Percentiles rank a stretch among this genome's conserved stretches.
These are phyloP conservation scores for Aleiodes sp. DNA, from an alignment of 1,140 invertebrate genomes.

Conservation along the genomic window DNA sequence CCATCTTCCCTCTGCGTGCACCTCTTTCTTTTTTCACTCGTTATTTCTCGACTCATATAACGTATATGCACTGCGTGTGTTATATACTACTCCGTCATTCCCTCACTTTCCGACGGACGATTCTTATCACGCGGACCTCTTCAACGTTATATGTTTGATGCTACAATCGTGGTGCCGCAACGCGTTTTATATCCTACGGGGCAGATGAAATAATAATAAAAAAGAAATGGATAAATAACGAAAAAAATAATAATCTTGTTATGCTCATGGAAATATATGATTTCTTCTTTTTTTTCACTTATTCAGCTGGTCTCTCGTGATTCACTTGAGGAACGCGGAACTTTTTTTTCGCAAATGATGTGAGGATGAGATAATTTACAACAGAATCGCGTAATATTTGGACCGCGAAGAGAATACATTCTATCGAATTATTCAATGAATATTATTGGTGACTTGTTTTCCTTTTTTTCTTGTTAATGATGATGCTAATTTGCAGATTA, in stretches of 20 bases:
- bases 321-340: neutral
- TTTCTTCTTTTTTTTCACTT: neutral
- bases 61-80: conserved; percentile 3
- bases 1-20: neutral
- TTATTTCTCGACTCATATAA: conserved; percentile 10
- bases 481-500: conserved; percentile 1
- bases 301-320: neutral
- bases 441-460: too few relatives aligned
- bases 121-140: conserved; percentile 31
- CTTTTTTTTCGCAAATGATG: neutral
- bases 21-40: neutral
- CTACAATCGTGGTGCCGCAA: neutral
- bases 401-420: neutral
- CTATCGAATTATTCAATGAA: neutral
- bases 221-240: neutral
- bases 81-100: conserved; percentile 5
- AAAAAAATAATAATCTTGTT: conserved; percentile 8
- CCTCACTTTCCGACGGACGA: conserved; percentile 33
- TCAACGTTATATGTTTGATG: neutral
- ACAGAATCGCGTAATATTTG: neutral
- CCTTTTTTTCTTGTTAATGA: too few relatives aligned
- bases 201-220: neutral
- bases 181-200: neutral
- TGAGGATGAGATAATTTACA: neutral
- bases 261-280: neutral